Percentiles rank a stretch among this genome's conserved stretches.
Conservation (phyloP, 2,888 invertebrate species). For the Sipha maydis region DNA sequence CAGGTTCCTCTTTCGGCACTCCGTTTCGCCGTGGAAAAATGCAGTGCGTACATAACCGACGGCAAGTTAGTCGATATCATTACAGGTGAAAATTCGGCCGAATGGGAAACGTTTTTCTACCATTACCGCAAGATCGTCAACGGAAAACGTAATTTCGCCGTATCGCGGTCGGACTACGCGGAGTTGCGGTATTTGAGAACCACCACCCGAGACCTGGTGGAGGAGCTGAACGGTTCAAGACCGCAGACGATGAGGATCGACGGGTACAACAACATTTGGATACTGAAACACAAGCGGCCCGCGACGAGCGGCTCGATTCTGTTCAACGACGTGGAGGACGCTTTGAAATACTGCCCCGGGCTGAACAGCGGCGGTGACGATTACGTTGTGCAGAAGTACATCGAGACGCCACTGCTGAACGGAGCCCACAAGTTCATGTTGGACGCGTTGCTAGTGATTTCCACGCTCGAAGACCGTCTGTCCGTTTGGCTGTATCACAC, state of each 20-base stretch:
- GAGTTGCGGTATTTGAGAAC: too few species aligned
- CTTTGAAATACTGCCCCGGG: too few species aligned
- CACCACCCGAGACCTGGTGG: neutral
- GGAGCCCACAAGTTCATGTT: neutral
- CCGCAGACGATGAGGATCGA: slow-evolving; percentile 23
- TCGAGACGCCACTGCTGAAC: slow-evolving; percentile 22
- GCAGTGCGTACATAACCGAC: too few species aligned
- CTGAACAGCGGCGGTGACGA: neutral
- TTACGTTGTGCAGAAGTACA: neutral
- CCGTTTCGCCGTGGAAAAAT: too few species aligned
- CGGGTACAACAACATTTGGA: slow-evolving; percentile 27
- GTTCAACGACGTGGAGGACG: neutral
- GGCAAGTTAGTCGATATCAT: too few species aligned
- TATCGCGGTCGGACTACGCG: too few species aligned
- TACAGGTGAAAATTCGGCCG: neutral
- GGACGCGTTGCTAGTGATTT: slow-evolving; percentile 14
- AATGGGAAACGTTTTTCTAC: slow-evolving; percentile 26
- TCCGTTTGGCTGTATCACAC: slow-evolving; percentile 23
- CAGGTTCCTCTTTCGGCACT: too few species aligned
- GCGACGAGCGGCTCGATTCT: neutral
- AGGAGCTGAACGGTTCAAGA: neutral
- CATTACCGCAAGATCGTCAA: neutral
- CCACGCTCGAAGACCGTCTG: neutral
- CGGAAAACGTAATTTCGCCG: too few species aligned
- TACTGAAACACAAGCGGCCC: neutral